Percentiles rank a stretch among this genome's conserved stretches.
phyloP scores from a whole-genome alignment of 2,113 vertebrate species.

The Melanerpes formicivorus region DNA sequence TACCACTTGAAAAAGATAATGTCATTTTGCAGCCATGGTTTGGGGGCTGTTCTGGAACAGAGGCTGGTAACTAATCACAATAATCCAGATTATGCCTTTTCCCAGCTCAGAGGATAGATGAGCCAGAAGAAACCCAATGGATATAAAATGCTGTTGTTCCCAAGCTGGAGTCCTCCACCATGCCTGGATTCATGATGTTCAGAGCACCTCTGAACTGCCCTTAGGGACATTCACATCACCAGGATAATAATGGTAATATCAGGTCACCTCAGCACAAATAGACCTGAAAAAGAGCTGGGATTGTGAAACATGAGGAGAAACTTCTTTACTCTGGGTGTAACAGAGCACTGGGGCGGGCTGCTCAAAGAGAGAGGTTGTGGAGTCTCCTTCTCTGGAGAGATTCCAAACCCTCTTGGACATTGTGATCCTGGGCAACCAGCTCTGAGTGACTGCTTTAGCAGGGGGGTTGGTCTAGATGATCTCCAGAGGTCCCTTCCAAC shows the following conservation, averaged over 20 bases:
- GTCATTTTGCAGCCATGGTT: not conserved
- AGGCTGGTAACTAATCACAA: not conserved
- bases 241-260: not conserved
- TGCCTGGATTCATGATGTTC: not conserved
- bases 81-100: fast-evolving
- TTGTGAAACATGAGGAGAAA: not conserved
- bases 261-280: not conserved
- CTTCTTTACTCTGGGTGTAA: not conserved
- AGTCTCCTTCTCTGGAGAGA: no score
- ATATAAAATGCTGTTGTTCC: not conserved
- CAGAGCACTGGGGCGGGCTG: no score
- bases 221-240: no score
- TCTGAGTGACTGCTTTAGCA: no score
- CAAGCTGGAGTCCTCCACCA: fast-evolving
- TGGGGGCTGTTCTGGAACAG: not conserved
- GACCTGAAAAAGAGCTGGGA: not conserved
- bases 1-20: not conserved
- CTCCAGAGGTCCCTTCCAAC: no score
- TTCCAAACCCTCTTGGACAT: no score
- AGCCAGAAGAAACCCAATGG: not conserved
- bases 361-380: no score
- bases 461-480: no score
- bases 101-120: not conserved
- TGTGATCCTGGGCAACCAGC: no score
- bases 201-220: not conserved